Evolutionary conservation across 1,140 invertebrate species (phyloP).

Genomic region (Drosophila nigrodunni): DNA sequence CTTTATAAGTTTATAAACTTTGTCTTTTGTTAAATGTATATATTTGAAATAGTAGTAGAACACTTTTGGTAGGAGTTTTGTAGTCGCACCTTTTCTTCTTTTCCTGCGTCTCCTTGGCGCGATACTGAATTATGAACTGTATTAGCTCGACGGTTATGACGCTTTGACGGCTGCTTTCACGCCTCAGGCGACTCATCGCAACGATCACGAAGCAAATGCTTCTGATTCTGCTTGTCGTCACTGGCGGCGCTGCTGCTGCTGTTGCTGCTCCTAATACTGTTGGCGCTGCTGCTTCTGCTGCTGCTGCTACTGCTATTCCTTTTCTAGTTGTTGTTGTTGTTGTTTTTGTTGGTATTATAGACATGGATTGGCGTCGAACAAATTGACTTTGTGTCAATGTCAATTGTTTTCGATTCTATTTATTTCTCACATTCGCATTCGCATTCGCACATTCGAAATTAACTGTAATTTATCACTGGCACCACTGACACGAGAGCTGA

Average conservation of each 20-base stretch:
- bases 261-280: constrained; percentile 30
- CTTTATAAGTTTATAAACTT: background rate
- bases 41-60: constrained; percentile 20
- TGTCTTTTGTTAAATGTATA: background rate
- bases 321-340: constrained; percentile 19
- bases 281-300: constrained; percentile 27
- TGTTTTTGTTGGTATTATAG: constrained; percentile 38
- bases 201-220: constrained; percentile 70
- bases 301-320: constrained; percentile 25
- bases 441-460: constrained; percentile 60
- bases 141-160: constrained; percentile 83
- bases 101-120: constrained; percentile 81
- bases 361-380: constrained; percentile 56
- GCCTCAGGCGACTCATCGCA: constrained; percentile 81
- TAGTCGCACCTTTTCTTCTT: constrained; percentile 83
- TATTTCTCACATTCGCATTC: constrained; percentile 25
- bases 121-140: constrained; percentile 84
- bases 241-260: constrained; percentile 27
- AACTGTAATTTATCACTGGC: constrained; percentile 50
- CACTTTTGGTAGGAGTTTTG: constrained; percentile 17
- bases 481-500: constrained; percentile 7
- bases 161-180: constrained; percentile 81
- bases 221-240: constrained; percentile 46
- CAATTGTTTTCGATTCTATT: constrained; percentile 46
- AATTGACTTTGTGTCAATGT: constrained; percentile 78